Conservation (phyloP, 1,140 invertebrate genomes). For the Acromyrmex heyeri region DNA sequence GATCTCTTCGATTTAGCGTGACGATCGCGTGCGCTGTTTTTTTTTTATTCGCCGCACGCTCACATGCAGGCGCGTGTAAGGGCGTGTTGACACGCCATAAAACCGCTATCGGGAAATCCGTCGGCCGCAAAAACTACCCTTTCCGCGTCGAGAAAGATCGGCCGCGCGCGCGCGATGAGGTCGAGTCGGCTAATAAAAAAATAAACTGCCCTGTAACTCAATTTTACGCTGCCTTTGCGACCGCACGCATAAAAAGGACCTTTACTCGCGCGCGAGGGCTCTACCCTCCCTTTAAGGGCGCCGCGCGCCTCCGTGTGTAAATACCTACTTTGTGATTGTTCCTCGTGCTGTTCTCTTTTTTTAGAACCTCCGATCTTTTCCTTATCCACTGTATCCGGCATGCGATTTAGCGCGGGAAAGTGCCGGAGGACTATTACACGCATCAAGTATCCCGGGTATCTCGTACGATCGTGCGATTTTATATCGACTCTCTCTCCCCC, state of each 20-base stretch:
- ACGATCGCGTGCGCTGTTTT: constrained; percentile 75
- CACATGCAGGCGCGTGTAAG: constrained; percentile 74
- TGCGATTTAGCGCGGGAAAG: constrained; percentile 2
- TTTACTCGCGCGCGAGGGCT: constrained; percentile 76
- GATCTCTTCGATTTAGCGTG: constrained; percentile 75
- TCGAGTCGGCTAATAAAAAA: constrained; percentile 84
- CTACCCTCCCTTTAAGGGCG: constrained; percentile 74
- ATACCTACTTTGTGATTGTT: constrained; percentile 71
- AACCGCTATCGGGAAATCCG: constrained; percentile 86
- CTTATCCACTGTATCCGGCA: constrained; percentile 23
- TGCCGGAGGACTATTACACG: constrained; percentile 21
- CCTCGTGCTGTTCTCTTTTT: constrained; percentile 71
- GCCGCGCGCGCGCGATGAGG: constrained; percentile 72
- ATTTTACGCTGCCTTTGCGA: constrained; percentile 83
- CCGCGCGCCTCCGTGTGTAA: constrained; percentile 71
- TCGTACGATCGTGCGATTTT: constrained; percentile 11
- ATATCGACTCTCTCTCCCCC: neutral
- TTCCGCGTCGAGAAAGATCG: constrained; percentile 72
- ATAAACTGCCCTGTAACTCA: constrained; percentile 85
- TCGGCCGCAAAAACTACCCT: constrained; percentile 84
- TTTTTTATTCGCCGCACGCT: constrained; percentile 70
- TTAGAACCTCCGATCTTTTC: constrained; percentile 69
- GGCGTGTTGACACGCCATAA: constrained; percentile 86
- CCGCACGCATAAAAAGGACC: constrained; percentile 76
- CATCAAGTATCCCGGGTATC: constrained; percentile 14